Evolutionary conservation across 2,797 vertebrate species (phyloP), one percentile per base, ranked within the genome.

Genomic region (Halcyon leucocephala): DNA sequence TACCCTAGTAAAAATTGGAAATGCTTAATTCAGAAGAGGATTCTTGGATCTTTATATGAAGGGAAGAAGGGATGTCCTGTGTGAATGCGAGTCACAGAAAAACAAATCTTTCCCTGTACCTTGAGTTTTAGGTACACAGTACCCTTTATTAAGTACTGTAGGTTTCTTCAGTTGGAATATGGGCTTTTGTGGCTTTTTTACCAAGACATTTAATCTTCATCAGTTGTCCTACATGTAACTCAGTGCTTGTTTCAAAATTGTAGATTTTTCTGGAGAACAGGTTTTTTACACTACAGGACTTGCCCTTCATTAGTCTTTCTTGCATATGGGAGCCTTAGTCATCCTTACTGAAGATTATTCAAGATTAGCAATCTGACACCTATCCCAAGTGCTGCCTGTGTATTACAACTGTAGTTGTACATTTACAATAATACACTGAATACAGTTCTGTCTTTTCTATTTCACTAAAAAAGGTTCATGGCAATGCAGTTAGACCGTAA

Each of bases 31-130:
- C 20, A 52, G 55, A 51, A 69, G 19, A 41, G 37, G 15, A 28
- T 65, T 65, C 46, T 67, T 10, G 4, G 25, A 28, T 73, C 48
- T 74, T 73, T n/a, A 24, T 49, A 21, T 22, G 15, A 67, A 54
- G 3, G n/a, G 4, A 66, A 28, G 10, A 78, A 64, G 18, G 4
- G 5, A 62, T 5, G 2, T 2, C 25, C 1, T 54, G 1, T 13
- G 8, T 52, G 31, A 86, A 58, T 1, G 1, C 7, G 10, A 39
- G 15, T 42, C 17, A 20, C 5, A 31, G 11, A 46, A 82, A 78
- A 69, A 66, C 2, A 25, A 37, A 35, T 31, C 0, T 52, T 76
- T 62, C 64, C 25, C 6, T 60, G 7, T 41, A 29, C 4, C 9
- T 58, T 10, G 6, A 39, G 62, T 83, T 67, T 62, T n/a, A 35